Percentiles rank a stretch among this genome's conserved stretches.
These are phyloP conservation scores for Trichacis sp. DNA, from an alignment of 2,888 invertebrate genomes.

Conservation along the genomic window DNA sequence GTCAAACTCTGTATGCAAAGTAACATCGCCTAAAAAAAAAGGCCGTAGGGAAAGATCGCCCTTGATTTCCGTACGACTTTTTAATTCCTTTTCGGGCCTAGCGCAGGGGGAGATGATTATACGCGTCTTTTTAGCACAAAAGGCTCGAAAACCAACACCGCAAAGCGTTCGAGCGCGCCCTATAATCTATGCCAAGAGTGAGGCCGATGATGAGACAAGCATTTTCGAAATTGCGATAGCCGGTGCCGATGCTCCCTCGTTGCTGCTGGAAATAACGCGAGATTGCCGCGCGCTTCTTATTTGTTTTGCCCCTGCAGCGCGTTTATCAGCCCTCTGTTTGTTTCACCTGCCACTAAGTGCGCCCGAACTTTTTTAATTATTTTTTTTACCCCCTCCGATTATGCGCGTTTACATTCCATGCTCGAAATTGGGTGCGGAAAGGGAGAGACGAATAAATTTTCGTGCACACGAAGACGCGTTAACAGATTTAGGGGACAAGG, in stretches of 20 bases:
- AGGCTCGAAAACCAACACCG: slow-evolving; percentile 70
- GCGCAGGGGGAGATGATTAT: slow-evolving; percentile 60
- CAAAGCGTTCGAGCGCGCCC: slow-evolving; percentile 65
- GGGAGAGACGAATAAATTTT: not conserved
- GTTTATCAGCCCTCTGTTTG: slow-evolving; percentile 57
- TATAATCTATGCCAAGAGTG: slow-evolving; percentile 61
- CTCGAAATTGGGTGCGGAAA: not conserved
- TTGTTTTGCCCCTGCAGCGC: slow-evolving; percentile 62
- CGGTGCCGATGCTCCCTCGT: slow-evolving; percentile 42
- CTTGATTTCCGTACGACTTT: slow-evolving; percentile 42
- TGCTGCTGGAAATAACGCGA: slow-evolving; percentile 53
- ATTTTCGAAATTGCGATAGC: slow-evolving; percentile 65
- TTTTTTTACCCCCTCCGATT: not conserved
- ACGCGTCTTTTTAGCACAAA: slow-evolving; percentile 70
- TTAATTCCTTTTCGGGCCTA: slow-evolving; percentile 38
- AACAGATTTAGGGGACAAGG: too few species aligned
- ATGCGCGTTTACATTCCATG: not conserved
- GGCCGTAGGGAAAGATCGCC: slow-evolving; percentile 28
- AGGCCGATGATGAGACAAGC: slow-evolving; percentile 64
- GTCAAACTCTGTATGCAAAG: slow-evolving; percentile 51
- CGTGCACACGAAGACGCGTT: too few species aligned
- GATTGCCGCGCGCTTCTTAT: slow-evolving; percentile 60
- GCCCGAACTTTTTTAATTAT: slow-evolving; percentile 4
- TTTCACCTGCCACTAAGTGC: slow-evolving; percentile 48
- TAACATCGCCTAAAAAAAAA: slow-evolving; percentile 36